Conservation (phyloP, 2,888 invertebrate species). For the Orchestes rusci region DNA sequence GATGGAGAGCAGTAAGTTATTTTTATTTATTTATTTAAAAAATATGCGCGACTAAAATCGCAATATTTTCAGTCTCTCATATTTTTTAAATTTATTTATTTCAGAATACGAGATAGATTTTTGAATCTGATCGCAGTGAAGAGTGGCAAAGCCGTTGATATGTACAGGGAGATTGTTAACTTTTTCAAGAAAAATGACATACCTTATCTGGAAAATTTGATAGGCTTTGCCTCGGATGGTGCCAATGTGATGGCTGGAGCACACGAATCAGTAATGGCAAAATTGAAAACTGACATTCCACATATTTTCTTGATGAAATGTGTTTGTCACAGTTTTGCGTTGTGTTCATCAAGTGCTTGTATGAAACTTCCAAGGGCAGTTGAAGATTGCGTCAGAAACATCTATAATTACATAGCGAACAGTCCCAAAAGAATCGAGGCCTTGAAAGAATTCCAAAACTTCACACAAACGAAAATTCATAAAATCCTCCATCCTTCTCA, state of each 20-base stretch:
- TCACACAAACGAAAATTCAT: not conserved
- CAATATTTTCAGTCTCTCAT: no score
- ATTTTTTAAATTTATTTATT: no score
- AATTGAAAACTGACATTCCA: constrained; percentile 7
- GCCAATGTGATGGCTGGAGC: constrained; percentile 10
- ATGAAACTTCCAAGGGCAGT: constrained; percentile 5
- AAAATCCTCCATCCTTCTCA: constrained; percentile 12
- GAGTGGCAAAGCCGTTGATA: constrained; percentile 5
- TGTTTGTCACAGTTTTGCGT: no score
- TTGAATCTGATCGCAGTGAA: constrained; percentile 7
- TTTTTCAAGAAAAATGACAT: constrained; percentile 12
- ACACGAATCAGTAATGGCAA: constrained; percentile 10
- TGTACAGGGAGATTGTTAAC: constrained; percentile 5
- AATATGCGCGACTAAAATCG: no score
- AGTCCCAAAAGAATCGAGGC: constrained; percentile 7
- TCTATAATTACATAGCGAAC: constrained; percentile 14
- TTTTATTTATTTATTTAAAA: no score
- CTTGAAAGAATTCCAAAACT: constrained; percentile 10
- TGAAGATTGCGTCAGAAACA: constrained; percentile 6
- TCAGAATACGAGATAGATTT: constrained; percentile 5
- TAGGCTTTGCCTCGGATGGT: constrained; percentile 16
- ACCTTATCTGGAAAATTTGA: constrained; percentile 7
- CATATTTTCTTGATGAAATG: constrained; percentile 12
- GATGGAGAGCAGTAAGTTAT: no score
- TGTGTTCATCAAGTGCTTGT: constrained; percentile 11